Conservation (phyloP, 2,113 vertebrate genomes). For the Hemiprocne comata region DNA sequence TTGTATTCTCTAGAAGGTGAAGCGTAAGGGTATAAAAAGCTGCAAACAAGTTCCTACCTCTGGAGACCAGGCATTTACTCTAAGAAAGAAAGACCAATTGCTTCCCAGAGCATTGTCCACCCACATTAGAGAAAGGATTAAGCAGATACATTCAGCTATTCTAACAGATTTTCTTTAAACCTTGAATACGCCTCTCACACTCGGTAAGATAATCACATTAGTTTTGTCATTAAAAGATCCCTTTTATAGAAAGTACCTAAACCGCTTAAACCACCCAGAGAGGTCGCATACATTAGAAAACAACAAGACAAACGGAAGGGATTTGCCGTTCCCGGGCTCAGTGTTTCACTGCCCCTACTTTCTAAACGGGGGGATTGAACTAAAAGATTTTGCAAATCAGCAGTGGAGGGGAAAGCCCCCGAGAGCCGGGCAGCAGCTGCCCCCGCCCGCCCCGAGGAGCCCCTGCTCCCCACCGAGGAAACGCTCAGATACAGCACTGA, state of each 20-base stretch:
- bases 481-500: rapidly evolving
- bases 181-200: conserved; percentile 93
- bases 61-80: conserved; percentile 87
- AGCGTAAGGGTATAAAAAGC: conserved; percentile 85
- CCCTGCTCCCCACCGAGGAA: not conserved
- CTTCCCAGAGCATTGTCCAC: conserved; percentile 91
- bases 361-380: conserved; percentile 44
- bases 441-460: rapidly evolving
- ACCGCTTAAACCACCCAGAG: conserved; percentile 96
- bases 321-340: conserved; percentile 79
- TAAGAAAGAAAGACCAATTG: conserved; percentile 83
- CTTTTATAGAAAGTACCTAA: conserved; percentile 92
- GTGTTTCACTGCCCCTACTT: conserved; percentile 60
- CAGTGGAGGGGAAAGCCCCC: not conserved
- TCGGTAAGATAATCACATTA: conserved; percentile 99
- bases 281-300: conserved; percentile 92
- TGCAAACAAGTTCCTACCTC: conserved; percentile 86
- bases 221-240: conserved; percentile 98
- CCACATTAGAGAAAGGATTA: conserved; percentile 98
- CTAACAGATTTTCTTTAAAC: conserved; percentile 97
- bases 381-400: conserved; percentile 61
- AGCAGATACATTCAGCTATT: conserved; percentile 98
- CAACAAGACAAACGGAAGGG: conserved; percentile 82
- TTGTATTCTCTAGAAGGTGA: conserved; percentile 84
- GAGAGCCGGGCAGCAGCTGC: not conserved